A percentile compares a stretch with the other conserved stretches of the same genome.
Evolutionary conservation across 2,888 invertebrate genomes (phyloP).

Genomic region (Phragmatobia fuliginosa): DNA sequence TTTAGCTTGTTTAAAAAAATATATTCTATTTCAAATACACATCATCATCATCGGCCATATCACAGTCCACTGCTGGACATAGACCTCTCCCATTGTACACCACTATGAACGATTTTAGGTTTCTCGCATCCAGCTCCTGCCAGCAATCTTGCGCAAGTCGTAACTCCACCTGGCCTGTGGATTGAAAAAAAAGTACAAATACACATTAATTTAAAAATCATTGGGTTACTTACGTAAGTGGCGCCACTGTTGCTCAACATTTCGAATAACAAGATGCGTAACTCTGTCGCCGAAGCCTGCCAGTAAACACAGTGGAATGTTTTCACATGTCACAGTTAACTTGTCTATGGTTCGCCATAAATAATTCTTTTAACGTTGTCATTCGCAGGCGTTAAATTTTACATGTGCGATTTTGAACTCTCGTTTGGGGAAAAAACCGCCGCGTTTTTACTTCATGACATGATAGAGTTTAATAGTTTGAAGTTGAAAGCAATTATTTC

Average conservation of each 20-base stretch:
- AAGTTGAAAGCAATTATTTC: neutral
- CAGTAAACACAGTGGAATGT: slow-evolving; percentile 13
- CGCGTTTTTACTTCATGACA: neutral
- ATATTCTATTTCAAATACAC: no score
- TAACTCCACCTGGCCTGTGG: no score
- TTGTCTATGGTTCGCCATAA: slow-evolving; percentile 60
- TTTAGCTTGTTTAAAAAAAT: no score
- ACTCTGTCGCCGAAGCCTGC: neutral
- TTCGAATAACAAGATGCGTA: neutral
- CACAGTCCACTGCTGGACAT: no score
- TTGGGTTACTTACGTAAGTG: neutral
- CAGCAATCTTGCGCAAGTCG: no score
- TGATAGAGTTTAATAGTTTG: slow-evolving; percentile 2
- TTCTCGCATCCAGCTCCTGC: no score
- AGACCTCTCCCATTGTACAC: no score
- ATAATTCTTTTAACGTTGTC: slow-evolving; percentile 68
- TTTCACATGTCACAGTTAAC: slow-evolving; percentile 46
- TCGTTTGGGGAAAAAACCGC: slow-evolving; percentile 9
- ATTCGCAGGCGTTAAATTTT: slow-evolving; percentile 53
- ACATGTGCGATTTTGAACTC: slow-evolving; percentile 40
- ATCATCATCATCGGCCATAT: no score
- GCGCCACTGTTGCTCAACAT: neutral
- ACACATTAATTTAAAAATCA: neutral
- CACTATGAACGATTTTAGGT: no score
- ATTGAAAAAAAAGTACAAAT: no score